These are phyloP conservation scores for Catocala sponsa DNA, from an alignment of 2,888 invertebrate species.

Conservation along the genomic window DNA sequence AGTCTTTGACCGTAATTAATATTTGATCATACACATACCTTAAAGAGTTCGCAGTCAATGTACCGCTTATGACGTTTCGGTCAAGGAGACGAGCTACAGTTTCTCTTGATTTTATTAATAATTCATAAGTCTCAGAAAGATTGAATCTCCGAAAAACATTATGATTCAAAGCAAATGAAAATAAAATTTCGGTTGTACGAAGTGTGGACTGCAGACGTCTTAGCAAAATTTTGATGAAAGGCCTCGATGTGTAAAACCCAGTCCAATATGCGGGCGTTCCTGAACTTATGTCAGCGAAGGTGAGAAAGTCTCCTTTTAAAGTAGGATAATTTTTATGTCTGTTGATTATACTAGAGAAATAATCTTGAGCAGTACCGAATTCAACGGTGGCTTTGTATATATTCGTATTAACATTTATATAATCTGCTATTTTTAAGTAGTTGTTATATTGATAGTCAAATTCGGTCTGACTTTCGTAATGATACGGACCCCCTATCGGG, in stretches of 20 bases:
- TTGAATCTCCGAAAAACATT: slow-evolving; percentile 87
- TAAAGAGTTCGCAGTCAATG: slow-evolving; percentile 94
- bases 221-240: slow-evolving; percentile 94
- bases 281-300: slow-evolving; percentile 96
- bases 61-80: slow-evolving; percentile 99
- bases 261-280: slow-evolving; percentile 98
- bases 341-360: slow-evolving; percentile 92
- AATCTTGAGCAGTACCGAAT: slow-evolving; percentile 97
- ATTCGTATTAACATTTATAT: slow-evolving; percentile 93
- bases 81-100: slow-evolving; percentile 96
- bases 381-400: slow-evolving; percentile 91
- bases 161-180: slow-evolving; percentile 92
- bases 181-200: slow-evolving; percentile 94
- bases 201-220: slow-evolving; percentile 94
- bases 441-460: slow-evolving; percentile 98
- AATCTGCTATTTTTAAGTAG: slow-evolving; percentile 95
- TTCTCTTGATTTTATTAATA: slow-evolving; percentile 90
- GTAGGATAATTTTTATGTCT: slow-evolving; percentile 89
- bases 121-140: slow-evolving; percentile 82
- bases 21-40: slow-evolving; percentile 93
- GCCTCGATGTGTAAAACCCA: slow-evolving; percentile 97
- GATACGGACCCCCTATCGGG: slow-evolving; percentile 97
- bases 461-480: slow-evolving; percentile 95
- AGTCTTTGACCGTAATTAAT: slow-evolving; percentile 68
- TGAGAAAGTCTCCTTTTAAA: slow-evolving; percentile 97